Conservation (phyloP, 2,113 vertebrate genomes). For the Tetraodon nigroviridis region DNA sequence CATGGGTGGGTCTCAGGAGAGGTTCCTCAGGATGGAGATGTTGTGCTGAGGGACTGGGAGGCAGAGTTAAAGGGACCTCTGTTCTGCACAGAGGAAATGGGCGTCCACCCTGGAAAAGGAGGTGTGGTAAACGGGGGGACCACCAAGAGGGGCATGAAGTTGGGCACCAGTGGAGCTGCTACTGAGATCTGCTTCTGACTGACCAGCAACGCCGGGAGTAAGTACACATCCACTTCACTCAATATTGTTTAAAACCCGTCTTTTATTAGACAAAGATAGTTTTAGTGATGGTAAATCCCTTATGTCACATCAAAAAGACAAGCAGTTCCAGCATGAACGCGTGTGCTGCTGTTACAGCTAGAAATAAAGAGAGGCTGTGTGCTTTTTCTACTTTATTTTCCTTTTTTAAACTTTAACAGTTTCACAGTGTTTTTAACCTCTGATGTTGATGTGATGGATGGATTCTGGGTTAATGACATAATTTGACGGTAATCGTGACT, state of each 20-base stretch:
- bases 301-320: background rate
- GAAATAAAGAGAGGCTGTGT: too few relatives aligned
- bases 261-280: background rate
- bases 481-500: conserved; percentile 41
- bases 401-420: background rate
- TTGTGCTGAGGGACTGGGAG: conserved; percentile 32
- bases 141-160: conserved; percentile 40
- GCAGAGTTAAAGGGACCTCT: conserved; percentile 58
- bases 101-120: conserved; percentile 57
- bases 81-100: conserved; percentile 71
- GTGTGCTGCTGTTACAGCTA: background rate
- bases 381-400: background rate
- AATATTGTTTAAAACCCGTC: background rate
- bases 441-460: conserved; percentile 19
- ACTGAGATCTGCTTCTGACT: conserved; percentile 22
- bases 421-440: background rate
- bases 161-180: conserved; percentile 24
- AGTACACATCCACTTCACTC: conserved; percentile 18
- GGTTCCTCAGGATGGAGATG: conserved; percentile 55
- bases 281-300: too few relatives aligned
- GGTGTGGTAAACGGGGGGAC: conserved; percentile 49
- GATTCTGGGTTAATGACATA: conserved; percentile 43
- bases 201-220: conserved; percentile 23
- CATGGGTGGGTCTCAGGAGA: conserved; percentile 66
- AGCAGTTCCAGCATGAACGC: too few relatives aligned